Base-by-base conservation (phyloP, 2,113 vertebrate species). In the Periophthalmodon schlosseri region DNA sequence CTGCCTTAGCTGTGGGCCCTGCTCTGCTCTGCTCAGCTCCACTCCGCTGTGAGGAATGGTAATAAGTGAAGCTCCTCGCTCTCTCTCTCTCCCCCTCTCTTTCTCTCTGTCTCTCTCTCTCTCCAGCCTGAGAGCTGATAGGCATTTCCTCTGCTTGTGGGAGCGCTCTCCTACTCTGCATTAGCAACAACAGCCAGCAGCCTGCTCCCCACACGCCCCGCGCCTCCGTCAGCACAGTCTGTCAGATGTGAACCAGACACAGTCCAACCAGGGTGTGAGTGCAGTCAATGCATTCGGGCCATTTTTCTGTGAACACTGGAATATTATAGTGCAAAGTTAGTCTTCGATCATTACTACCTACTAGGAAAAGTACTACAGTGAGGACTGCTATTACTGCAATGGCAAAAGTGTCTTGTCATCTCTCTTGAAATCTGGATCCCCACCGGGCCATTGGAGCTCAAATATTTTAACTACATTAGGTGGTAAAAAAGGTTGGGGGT, bases 121-220 rank as follows among this genome's bases (percentile, higher is more conserved):
- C 60, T 72, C 44, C 44, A 69, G 46, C 75, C 69, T 81, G 72
- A 76, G 66, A 81, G 76, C 82, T 52, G 85, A 57, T 80, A 77
- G 64, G 69, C 75, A 78, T 82, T 88, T 84, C 68, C 77, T 84
- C 65, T 77, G 57, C 77, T 82, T 68, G 70, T 84, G 74, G 84
- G 70, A 88, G 73, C 69, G 67, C 57, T 85, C 54, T 79, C 52
- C 73, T 75, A n/a, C 72, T 85, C 78, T 58, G 76, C 87, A 84
- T 84, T 79, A 79, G 78, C 81, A 75, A 73, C 76, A 83, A 73
- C 76, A 83, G 74, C 75, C 69, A 81, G 73, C 52, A 23, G 73
- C 67, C 61, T 5, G 44, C 73, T 75, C 61, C 61, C 66, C 64
- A 28, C 68, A 70, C n/a, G 20, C 81, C 68, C 57, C 12, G 57